Evolutionary conservation across 1,140 invertebrate genomes (phyloP), one percentile per base, ranked within the genome.

Genomic region (Physella acuta): DNA sequence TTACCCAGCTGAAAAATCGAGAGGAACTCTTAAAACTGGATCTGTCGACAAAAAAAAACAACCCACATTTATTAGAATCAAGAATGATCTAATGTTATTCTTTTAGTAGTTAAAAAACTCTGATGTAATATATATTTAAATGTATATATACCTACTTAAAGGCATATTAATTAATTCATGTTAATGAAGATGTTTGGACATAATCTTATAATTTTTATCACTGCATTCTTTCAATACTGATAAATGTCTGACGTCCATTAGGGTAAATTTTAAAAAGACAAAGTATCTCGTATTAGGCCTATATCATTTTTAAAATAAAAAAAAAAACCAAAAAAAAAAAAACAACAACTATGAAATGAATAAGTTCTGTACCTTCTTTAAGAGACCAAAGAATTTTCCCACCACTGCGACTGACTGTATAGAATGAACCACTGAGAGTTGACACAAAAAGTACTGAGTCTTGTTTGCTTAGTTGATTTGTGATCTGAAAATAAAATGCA

Each of bases 371-470:
- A 85, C 87, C 93, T 88, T 97, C 93, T 86, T 92, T 91, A 66
- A 95, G 88, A 78, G 90, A 91, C 95, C 95, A 98, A 77, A 91
- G 88, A 76, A 93, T 89, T 83, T 91, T 88, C 71, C 95, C 96
- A 56, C 92, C 91, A 74, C 88, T 85, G 76, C 92, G 91, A 78
- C 93, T 92, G 34, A 98, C 88, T 34, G 93, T 94, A 75, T 92
- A 90, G 75, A 98, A 89, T 62, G 90, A 90, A 61, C 96, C 96
- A 84, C 94, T 93, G 63, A 98, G 87, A 4, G 95, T 98, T 20
- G 94, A 94, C 79, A 97, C 91, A 71, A 97, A 88, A 64, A 98
- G 83, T 34, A 82, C 62, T 11, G 73, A 63, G 36, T 82, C 80
- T 62, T 81, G 76, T 0, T 74, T 68, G 28, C 75, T 76, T 16